A percentile compares a stretch with the other conserved stretches of the same genome.
These are phyloP conservation scores for Sialis fuliginosa DNA, from an alignment of 2,888 invertebrate genomes.

Conservation along the genomic window DNA sequence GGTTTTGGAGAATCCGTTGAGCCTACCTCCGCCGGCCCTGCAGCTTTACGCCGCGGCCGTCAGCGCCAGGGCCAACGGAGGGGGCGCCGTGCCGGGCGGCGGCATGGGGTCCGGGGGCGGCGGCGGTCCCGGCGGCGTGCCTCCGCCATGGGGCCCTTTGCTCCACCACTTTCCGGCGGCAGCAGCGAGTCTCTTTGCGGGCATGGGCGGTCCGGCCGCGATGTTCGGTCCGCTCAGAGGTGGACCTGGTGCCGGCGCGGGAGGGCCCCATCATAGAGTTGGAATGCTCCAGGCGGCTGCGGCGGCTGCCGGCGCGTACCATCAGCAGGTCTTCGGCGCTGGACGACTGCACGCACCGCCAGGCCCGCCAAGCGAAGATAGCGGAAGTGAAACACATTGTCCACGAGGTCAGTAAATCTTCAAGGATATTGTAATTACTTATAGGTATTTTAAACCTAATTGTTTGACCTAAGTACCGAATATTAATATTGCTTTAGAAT, in stretches of 20 bases:
- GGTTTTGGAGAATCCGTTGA: conserved; percentile 39
- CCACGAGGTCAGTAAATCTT: conserved; percentile 20
- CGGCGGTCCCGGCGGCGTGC: conserved; percentile 21
- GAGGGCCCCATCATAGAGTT: conserved; percentile 16
- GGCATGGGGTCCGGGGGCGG: conserved; percentile 20
- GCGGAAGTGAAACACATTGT: conserved; percentile 25
- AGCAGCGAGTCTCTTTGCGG: conserved; percentile 23
- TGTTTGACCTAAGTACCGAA: no score
- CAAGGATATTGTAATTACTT: no score
- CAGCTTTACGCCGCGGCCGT: conserved; percentile 53
- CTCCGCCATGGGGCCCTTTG: conserved; percentile 31
- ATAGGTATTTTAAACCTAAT: no score
- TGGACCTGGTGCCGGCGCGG: conserved; percentile 16
- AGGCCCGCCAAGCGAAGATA: conserved; percentile 26
- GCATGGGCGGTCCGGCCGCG: conserved; percentile 22
- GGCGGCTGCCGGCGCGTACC: conserved; percentile 5
- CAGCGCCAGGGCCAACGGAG: conserved; percentile 19
- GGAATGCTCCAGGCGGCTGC: conserved; percentile 9
- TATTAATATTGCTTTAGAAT: no score
- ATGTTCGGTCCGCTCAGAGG: conserved; percentile 11
- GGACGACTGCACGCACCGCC: conserved; percentile 2
- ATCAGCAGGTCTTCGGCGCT: conserved; percentile 4
- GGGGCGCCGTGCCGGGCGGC: neutral
- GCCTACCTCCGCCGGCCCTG: conserved; percentile 48
- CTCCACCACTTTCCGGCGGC: conserved; percentile 28